Evolutionary conservation across 2,797 vertebrate species (phyloP), one percentile per base, ranked within the genome.

Genomic region (Acanthornis magna): DNA sequence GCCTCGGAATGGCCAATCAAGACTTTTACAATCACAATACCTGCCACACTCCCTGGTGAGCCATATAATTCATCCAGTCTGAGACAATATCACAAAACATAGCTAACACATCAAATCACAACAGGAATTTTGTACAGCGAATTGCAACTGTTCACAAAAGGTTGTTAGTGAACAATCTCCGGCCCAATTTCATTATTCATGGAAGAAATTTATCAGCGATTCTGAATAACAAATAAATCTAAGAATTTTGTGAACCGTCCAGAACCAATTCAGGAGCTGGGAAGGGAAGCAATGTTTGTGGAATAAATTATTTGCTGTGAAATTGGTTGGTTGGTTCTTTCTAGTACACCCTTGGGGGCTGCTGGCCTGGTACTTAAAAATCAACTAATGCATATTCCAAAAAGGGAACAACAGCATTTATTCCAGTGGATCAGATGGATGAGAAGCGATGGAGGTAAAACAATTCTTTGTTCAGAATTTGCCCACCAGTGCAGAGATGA

Each of bases 1-100:
- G 87, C 82, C 79, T 95, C 27, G 55, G 78, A 91, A 91, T 91
- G 88, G 95, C 87, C 90, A 95, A 88, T 95, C 91, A 88, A 68
- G 95, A 27, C 60, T 94, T 95, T 89, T 80, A 90, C 74, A 82
- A 58, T 75, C 83, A 76, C 91, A 91, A 50, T 89, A 82, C 85
- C 63, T 91, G 93, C 72, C 80, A 29, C 5, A 0, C 77, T 95
- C 93, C 95, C 95, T 45, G 68, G 85, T 85, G 95, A 93, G 93
- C 65, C 89, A 0, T 14, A 38, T 67, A 73, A 94, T 82, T 85
- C 85, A 94, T 80, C 74, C 77, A 85, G 66, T 63, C 4, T 0
- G 55, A 88, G 73, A 93, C 62, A 67, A 55, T 32, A 71, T 90
- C 95, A 89, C 77, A 55, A 90, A 90, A 94, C 93, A 82, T 2